phyloP scores from a whole-genome alignment of 2,113 vertebrate species.

The Oenanthe melanoleuca region DNA sequence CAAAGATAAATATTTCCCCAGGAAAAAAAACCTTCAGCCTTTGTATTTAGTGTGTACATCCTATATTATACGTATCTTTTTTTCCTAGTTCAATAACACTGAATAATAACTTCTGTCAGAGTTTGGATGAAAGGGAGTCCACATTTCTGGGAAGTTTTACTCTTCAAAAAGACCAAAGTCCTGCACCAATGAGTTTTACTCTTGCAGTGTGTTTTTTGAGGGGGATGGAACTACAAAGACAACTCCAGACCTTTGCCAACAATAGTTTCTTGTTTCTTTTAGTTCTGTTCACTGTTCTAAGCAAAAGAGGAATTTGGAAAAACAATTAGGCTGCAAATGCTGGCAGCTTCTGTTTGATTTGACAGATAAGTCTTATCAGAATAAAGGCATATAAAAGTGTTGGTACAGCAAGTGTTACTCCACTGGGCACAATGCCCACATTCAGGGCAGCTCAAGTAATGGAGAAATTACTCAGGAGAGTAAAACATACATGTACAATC shows the following conservation, averaged over 20 bases:
- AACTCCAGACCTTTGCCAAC: background rate
- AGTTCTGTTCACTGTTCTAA: background rate
- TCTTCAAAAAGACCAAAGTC: background rate
- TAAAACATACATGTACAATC: background rate
- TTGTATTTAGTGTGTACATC: background rate
- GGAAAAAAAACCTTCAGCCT: background rate
- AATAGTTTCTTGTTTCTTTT: background rate
- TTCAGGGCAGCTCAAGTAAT: background rate
- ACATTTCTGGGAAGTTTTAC: background rate
- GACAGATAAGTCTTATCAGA: constrained; percentile 15
- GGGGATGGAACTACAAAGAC: background rate
- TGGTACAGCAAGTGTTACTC: background rate
- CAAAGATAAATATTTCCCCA: background rate
- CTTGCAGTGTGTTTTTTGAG: background rate
- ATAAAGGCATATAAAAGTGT: background rate
- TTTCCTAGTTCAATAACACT: background rate
- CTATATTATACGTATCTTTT: rapidly evolving
- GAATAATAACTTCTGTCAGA: background rate
- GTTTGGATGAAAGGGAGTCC: background rate
- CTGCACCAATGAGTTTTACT: background rate
- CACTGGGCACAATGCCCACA: background rate
- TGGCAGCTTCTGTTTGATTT: constrained; percentile 19
- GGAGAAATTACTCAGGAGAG: background rate
- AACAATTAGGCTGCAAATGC: background rate
- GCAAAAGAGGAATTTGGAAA: background rate